Percentiles rank a stretch among this genome's conserved stretches.
Evolutionary conservation across 2,888 invertebrate species (phyloP).

Genomic region (Yponomeuta cagnagella): DNA sequence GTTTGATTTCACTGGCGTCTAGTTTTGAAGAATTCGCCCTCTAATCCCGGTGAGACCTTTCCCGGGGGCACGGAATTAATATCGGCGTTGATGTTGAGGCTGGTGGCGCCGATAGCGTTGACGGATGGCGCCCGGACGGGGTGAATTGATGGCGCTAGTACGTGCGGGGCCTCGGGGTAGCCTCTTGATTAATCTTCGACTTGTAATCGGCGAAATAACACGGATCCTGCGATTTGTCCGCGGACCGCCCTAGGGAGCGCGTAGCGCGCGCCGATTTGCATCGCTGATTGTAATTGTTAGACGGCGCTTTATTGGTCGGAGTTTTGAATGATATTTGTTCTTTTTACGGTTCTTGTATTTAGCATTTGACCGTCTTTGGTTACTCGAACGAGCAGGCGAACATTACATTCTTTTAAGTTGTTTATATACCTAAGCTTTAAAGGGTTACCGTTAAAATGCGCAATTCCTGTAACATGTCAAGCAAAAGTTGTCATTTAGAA

Average conservation of each 20-base stretch:
- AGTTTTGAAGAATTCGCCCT: neutral
- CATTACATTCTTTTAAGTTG: too few species aligned
- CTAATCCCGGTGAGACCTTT: neutral
- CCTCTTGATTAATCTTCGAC: constrained; percentile 59
- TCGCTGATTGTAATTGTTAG: constrained; percentile 4
- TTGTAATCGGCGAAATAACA: constrained; percentile 69
- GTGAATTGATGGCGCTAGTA: constrained; percentile 61
- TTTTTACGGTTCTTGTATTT: too few species aligned
- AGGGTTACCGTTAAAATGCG: too few species aligned
- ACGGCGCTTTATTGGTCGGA: constrained; percentile 1
- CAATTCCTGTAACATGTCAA: too few species aligned
- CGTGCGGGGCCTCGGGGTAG: constrained; percentile 55
- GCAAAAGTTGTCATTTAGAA: too few species aligned
- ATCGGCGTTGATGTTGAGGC: constrained; percentile 48
- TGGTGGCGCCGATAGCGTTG: constrained; percentile 56
- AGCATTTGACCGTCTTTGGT: too few species aligned
- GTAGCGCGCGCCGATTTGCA: neutral
- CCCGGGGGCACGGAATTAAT: constrained; percentile 42
- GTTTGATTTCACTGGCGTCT: constrained; percentile 24
- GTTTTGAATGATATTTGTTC: neutral
- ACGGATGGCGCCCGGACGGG: constrained; percentile 59
- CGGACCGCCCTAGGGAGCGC: neutral
- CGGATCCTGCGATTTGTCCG: constrained; percentile 59
- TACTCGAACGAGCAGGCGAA: too few species aligned
- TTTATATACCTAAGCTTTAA: too few species aligned